Conservation (phyloP, 2,888 invertebrate genomes). For the Tigriopus californicus region DNA sequence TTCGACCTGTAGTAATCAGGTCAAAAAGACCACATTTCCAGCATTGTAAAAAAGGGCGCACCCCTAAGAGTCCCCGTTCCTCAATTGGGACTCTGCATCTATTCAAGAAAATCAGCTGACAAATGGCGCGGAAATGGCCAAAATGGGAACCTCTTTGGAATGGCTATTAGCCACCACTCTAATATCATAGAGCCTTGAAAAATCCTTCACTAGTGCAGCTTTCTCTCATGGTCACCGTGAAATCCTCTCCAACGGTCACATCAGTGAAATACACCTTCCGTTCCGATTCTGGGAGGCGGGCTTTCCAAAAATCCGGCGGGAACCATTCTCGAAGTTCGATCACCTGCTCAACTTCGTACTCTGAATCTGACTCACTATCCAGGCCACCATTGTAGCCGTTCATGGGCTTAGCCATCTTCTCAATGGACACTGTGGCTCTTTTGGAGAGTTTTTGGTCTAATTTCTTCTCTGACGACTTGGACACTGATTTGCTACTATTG, state of each 20-base stretch:
- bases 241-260: slow-evolving; percentile 1
- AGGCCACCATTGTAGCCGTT: too few species aligned
- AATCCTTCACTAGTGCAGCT: slow-evolving; percentile 6
- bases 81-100: too few species aligned
- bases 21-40: too few species aligned
- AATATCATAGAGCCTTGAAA: slow-evolving; percentile 8
- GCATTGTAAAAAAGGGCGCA: too few species aligned
- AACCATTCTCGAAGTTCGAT: slow-evolving; percentile 13
- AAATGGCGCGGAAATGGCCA: too few species aligned
- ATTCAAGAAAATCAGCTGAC: too few species aligned
- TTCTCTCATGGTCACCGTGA: slow-evolving; percentile 12
- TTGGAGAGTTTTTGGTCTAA: background rate
- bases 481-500: too few species aligned
- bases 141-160: background rate
- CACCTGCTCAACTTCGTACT: slow-evolving; percentile 1
- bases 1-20: too few species aligned
- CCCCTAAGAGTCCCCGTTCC: too few species aligned
- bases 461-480: background rate
- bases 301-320: slow-evolving; percentile 12
- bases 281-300: background rate
- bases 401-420: background rate
- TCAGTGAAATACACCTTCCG: background rate
- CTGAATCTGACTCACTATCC: background rate
- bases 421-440: background rate
- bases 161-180: background rate